Evolutionary conservation across 2,888 invertebrate species (phyloP).

Genomic region (Laspeyria flexula): DNA sequence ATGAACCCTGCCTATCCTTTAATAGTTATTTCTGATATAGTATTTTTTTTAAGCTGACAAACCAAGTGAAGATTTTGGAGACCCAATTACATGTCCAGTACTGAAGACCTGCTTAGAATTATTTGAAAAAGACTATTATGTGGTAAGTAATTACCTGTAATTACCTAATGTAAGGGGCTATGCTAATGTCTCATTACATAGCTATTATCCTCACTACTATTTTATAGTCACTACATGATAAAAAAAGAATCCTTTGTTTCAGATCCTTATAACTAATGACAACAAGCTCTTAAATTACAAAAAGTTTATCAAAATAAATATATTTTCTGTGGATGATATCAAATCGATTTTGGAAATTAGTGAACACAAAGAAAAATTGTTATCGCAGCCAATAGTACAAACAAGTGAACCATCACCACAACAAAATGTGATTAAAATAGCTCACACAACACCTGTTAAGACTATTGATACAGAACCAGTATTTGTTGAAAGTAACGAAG

Average conservation of each 20-base stretch:
- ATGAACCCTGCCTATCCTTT: no score
- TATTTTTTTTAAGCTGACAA: conserved; percentile 11
- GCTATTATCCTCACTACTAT: no score
- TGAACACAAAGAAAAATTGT: background rate
- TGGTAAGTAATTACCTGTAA: conserved; percentile 57
- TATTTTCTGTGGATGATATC: conserved; percentile 52
- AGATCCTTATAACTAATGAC: conserved; percentile 63
- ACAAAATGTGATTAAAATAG: background rate
- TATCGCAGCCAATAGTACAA: background rate
- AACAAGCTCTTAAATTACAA: conserved; percentile 44
- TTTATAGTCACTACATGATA: no score
- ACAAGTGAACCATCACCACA: background rate
- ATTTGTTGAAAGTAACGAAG: background rate
- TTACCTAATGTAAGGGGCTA: no score
- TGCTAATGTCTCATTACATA: no score
- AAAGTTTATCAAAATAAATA: conserved; percentile 34
- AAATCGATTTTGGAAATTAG: conserved; percentile 34
- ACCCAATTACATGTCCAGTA: conserved; percentile 30
- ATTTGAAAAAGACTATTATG: conserved; percentile 48
- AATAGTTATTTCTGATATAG: no score
- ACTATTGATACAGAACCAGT: background rate
- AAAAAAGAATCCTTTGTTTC: conserved; percentile 27
- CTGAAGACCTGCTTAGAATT: conserved; percentile 50
- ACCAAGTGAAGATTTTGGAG: conserved; percentile 6
- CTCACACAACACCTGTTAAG: background rate